A percentile compares a stretch with the other conserved stretches of the same genome.
phyloP scores from a whole-genome alignment of 2,113 vertebrate genomes.

The Gopherus evgoodei region DNA sequence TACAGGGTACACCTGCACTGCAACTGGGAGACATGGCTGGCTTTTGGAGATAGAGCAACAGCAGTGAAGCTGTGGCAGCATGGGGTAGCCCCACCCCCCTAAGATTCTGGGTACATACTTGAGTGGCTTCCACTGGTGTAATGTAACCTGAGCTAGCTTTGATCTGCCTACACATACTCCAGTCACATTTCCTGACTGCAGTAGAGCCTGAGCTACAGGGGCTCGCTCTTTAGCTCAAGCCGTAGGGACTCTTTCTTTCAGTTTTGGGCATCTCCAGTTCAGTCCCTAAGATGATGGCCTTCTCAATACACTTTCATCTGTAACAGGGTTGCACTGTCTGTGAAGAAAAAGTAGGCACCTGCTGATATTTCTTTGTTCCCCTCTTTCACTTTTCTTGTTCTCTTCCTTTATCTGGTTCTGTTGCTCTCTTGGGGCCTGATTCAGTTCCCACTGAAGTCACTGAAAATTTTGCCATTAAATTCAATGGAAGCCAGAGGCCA shows the following conservation, averaged over 20 bases:
- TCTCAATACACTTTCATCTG: background rate
- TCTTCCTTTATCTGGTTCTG: background rate
- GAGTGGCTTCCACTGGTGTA: background rate
- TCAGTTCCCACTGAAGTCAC: background rate
- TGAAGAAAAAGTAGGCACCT: background rate
- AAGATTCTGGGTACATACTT: background rate
- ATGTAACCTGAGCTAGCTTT: background rate
- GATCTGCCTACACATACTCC: background rate
- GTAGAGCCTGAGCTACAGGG: background rate
- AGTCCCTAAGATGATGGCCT: background rate
- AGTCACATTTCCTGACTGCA: background rate
- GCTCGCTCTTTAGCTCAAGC: background rate
- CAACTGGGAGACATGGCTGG: background rate
- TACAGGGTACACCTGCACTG: background rate
- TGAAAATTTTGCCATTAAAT: background rate
- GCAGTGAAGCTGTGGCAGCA: background rate
- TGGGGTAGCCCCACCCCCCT: background rate
- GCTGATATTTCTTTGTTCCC: background rate
- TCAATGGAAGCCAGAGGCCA: background rate
- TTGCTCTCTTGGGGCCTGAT: background rate
- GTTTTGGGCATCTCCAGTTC: background rate
- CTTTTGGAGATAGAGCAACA: background rate
- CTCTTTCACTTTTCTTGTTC: background rate
- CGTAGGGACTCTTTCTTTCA: background rate
- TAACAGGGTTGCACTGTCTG: background rate